phyloP scores from a whole-genome alignment of 2,888 invertebrate genomes.

The Rotaria macrura region DNA sequence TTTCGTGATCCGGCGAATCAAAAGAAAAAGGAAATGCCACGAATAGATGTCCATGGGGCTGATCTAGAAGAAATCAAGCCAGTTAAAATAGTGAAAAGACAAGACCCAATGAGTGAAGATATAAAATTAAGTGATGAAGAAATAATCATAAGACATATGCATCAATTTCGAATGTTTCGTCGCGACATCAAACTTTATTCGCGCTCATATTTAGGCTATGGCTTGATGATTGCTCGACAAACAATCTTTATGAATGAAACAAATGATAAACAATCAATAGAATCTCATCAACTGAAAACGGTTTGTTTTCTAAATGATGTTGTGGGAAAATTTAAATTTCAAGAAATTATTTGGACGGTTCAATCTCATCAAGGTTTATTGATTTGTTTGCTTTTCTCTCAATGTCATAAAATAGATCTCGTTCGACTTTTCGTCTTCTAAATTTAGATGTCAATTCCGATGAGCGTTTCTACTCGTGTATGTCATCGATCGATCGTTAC shows the following conservation, averaged over 20 bases:
- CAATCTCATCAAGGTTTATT: background rate
- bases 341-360: background rate
- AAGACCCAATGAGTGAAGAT: background rate
- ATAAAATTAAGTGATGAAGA: conserved; percentile 4
- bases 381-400: background rate
- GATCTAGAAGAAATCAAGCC: conserved; percentile 12
- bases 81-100: background rate
- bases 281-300: background rate
- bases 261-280: background rate
- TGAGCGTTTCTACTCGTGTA: background rate
- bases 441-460: background rate
- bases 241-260: conserved; percentile 22
- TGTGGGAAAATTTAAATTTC: background rate
- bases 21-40: background rate
- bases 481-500: background rate
- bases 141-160: background rate
- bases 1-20: background rate
- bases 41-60: conserved; percentile 3
- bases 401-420: too few relatives aligned
- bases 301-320: background rate
- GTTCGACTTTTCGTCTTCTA: background rate
- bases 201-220: conserved; percentile 27
- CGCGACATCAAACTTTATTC: background rate
- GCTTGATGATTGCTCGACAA: conserved; percentile 29
- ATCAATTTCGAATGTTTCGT: conserved; percentile 19